Evolutionary conservation across 2,888 invertebrate genomes (phyloP).

Genomic region (Callyntrura sp.): DNA sequence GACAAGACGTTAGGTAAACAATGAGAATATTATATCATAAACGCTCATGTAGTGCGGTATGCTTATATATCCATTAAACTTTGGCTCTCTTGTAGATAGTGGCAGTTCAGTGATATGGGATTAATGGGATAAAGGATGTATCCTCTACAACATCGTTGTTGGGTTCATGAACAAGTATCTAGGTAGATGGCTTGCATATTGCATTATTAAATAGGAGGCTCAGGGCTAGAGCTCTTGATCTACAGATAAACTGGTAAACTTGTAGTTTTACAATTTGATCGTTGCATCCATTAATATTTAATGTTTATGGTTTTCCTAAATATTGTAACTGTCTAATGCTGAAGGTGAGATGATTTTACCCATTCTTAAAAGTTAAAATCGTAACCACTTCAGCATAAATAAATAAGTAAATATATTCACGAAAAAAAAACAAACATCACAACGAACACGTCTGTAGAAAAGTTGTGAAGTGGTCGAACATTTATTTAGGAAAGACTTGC

Average conservation of each 20-base stretch:
- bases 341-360: constrained; percentile 30
- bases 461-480: too few species aligned
- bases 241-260: constrained; percentile 30
- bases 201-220: constrained; percentile 48
- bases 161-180: constrained; percentile 24
- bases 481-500: too few species aligned
- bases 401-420: constrained; percentile 13
- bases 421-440: neutral
- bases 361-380: constrained; percentile 32
- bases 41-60: constrained; percentile 37
- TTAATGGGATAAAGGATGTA: constrained; percentile 1
- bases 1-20: constrained; percentile 57
- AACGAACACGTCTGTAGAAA: too few species aligned
- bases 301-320: constrained; percentile 25
- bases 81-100: constrained; percentile 25
- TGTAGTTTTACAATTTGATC: constrained; percentile 25
- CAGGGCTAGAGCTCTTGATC: constrained; percentile 20
- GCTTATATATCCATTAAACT: constrained; percentile 39
- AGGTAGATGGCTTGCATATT: too few species aligned
- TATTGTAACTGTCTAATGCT: constrained; percentile 39
- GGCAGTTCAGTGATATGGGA: neutral
- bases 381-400: constrained; percentile 30
- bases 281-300: constrained; percentile 35
- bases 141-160: neutral
- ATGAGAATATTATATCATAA: constrained; percentile 48